Percentiles rank a stretch among this genome's conserved stretches.
phyloP scores from a whole-genome alignment of 2,888 invertebrate species.

The Harmothoe impar region DNA sequence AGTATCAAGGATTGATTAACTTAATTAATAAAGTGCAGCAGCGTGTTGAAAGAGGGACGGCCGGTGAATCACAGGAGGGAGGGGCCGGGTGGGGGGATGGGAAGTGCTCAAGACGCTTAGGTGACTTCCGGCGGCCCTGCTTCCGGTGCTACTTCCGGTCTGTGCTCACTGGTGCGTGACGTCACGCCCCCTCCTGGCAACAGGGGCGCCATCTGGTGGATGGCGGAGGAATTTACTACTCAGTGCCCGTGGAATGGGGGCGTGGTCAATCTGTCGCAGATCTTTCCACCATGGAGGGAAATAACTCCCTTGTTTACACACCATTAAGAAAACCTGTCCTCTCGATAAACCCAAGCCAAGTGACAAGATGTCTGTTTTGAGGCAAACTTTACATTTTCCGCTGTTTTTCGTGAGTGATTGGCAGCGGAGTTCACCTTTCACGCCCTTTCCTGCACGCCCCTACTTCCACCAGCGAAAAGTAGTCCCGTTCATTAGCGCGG shows the following conservation, averaged over 20 bases:
- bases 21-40: slow-evolving; percentile 28
- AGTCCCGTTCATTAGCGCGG: slow-evolving; percentile 57
- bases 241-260: not conserved
- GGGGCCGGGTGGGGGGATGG: not conserved
- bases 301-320: slow-evolving; percentile 14
- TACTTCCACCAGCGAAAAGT: slow-evolving; percentile 2
- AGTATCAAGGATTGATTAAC: not conserved
- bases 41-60: not conserved
- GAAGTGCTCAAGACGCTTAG: not conserved
- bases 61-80: not conserved
- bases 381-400: not conserved
- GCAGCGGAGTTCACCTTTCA: not conserved
- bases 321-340: not conserved
- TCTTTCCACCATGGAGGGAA: not conserved
- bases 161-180: slow-evolving; percentile 7
- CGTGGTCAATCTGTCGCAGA: slow-evolving; percentile 41
- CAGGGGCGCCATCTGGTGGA: slow-evolving; percentile 32
- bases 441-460: not conserved
- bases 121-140: no score
- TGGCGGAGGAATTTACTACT: not conserved
- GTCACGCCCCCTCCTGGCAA: slow-evolving; percentile 19
- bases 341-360: not conserved
- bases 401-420: not conserved
- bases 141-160: not conserved
- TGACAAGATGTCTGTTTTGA: slow-evolving; percentile 14